Conservation (phyloP, 2,113 vertebrate genomes). For the Scophthalmus maximus region DNA sequence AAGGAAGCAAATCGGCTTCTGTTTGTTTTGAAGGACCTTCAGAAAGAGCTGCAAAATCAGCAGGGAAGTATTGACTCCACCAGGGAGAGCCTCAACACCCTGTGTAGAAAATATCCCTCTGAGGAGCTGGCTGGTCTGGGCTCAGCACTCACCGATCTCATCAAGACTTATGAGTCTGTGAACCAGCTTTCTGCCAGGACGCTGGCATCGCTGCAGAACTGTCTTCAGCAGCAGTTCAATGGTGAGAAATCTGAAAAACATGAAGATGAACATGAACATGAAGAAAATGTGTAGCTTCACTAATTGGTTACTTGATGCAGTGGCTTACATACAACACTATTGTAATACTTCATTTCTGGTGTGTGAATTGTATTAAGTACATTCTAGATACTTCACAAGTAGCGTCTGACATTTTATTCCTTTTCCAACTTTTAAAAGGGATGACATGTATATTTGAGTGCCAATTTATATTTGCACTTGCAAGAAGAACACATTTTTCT, state of each 20-base stretch:
- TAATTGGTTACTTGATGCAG: no score
- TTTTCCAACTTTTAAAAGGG: background rate
- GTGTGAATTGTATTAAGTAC: background rate
- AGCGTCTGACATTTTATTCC: background rate
- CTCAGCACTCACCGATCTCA: constrained; percentile 86
- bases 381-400: background rate
- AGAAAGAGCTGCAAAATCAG: constrained; percentile 92
- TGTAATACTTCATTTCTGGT: no score
- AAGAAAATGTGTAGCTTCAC: no score
- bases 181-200: constrained; percentile 89
- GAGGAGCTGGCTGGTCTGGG: constrained; percentile 89
- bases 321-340: no score
- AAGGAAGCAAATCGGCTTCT: background rate
- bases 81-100: constrained; percentile 89
- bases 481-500: background rate
- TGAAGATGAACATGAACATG: no score
- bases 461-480: no score
- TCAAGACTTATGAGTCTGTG: constrained; percentile 91
- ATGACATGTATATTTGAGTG: background rate
- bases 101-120: constrained; percentile 93
- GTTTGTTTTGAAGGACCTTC: constrained; percentile 85
- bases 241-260: constrained; percentile 79
- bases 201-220: constrained; percentile 87
- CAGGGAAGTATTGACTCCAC: constrained; percentile 88
- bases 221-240: constrained; percentile 91